phyloP scores from a whole-genome alignment of 2,888 invertebrate genomes.

The Neoascia interrupta region DNA sequence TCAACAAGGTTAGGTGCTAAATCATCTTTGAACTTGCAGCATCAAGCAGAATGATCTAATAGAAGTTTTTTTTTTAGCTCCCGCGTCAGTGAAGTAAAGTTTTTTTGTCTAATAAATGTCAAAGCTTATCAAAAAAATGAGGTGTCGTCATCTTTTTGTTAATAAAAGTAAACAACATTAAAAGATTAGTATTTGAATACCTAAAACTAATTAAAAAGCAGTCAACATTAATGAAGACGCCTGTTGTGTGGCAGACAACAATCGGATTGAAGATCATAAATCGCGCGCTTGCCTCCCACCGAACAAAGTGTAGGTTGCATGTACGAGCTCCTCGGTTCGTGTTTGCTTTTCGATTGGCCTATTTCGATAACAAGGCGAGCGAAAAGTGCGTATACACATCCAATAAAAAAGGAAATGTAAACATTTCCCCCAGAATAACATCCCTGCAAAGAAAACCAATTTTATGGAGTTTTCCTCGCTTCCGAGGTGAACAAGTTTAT shows the following conservation, averaged over 20 bases:
- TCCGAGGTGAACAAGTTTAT: slow-evolving; percentile 23
- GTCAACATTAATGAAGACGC: slow-evolving; percentile 7
- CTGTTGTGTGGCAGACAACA: not conserved
- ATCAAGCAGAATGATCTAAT: slow-evolving; percentile 1
- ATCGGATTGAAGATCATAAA: slow-evolving; percentile 7
- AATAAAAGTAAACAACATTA: not conserved
- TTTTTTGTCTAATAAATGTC: slow-evolving; percentile 31
- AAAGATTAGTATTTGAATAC: slow-evolving; percentile 16
- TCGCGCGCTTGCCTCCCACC: not conserved
- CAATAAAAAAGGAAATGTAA: not conserved
- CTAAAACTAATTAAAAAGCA: no score
- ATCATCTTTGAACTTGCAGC: slow-evolving; percentile 25
- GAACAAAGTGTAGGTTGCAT: no score
- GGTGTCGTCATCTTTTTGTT: slow-evolving; percentile 20
- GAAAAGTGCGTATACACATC: no score
- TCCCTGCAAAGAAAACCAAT: not conserved
- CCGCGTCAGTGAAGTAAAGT: no score
- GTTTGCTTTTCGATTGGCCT: slow-evolving; percentile 10
- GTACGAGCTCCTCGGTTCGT: no score
- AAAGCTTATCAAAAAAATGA: slow-evolving; percentile 1
- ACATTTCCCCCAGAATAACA: not conserved
- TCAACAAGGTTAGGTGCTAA: slow-evolving; percentile 23
- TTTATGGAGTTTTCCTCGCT: slow-evolving; percentile 12
- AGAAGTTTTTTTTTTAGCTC: no score
- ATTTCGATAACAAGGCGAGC: slow-evolving; percentile 14